These are phyloP conservation scores for Rotaria macrura DNA, from an alignment of 2,888 invertebrate species.

Conservation along the genomic window DNA sequence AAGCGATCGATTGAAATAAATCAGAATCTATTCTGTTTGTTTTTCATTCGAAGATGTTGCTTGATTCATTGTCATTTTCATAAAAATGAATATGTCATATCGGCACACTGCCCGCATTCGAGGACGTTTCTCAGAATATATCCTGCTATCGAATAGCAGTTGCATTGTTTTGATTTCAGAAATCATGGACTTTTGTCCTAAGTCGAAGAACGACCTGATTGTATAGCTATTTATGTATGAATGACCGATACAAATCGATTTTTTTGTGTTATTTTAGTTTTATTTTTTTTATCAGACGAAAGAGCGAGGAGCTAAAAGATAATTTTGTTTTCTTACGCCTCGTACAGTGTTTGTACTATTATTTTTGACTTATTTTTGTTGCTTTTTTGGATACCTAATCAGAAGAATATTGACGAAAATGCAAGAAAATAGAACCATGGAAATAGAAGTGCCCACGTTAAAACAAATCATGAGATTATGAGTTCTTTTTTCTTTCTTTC, in stretches of 20 bases:
- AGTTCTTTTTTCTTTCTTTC: neutral
- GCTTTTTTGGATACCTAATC: neutral
- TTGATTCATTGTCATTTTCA: neutral
- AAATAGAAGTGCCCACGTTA: neutral
- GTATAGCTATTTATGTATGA: no score
- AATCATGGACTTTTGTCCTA: neutral
- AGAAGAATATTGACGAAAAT: neutral
- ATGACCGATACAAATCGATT: neutral
- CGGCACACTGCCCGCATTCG: neutral
- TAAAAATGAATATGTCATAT: neutral
- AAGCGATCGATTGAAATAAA: neutral
- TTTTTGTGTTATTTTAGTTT: neutral
- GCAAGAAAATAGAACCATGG: neutral
- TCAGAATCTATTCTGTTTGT: neutral
- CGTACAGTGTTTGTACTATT: neutral
- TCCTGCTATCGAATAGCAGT: neutral
- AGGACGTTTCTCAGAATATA: neutral
- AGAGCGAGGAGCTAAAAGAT: neutral
- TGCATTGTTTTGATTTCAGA: neutral
- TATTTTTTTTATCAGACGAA: neutral
- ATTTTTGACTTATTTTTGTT: neutral
- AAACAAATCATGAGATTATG: neutral
- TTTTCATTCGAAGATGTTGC: neutral
- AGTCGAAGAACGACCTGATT: neutral
- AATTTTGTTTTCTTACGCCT: neutral